Conservation (phyloP, 35 echinoderm and acorn worm species). For the Eucidaris tribuloides region DNA sequence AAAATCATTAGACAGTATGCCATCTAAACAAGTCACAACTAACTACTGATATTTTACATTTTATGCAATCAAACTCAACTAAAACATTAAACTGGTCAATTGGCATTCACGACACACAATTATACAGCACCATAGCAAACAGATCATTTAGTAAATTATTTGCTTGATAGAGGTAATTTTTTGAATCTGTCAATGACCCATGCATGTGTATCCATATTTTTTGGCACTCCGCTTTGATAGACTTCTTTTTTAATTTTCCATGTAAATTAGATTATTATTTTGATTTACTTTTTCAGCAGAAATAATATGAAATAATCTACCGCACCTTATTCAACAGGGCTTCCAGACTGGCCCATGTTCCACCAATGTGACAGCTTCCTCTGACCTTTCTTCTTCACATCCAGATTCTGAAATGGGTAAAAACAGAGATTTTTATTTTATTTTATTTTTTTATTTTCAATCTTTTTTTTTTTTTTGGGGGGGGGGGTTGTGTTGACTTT, state of each 20-base stretch:
- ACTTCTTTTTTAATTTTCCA: background rate
- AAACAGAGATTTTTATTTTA: background rate
- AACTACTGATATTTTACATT: too few species aligned
- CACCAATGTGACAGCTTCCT: constrained; percentile 58
- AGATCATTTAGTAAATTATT: background rate
- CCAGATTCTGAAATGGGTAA: constrained; percentile 53
- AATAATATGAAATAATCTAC: background rate
- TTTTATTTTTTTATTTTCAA: background rate
- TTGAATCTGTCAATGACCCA: background rate
- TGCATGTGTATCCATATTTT: too few species aligned
- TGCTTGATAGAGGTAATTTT: background rate
- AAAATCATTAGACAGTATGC: too few species aligned
- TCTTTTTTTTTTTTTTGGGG: background rate
- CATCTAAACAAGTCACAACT: too few species aligned
- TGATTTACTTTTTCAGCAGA: background rate
- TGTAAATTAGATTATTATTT: background rate
- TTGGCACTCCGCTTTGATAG: too few species aligned
- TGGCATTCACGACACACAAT: too few species aligned
- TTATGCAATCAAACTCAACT: too few species aligned
- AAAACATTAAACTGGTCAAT: too few species aligned
- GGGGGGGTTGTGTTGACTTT: background rate
- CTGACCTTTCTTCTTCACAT: constrained; percentile 83
- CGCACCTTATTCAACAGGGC: constrained; percentile 77
- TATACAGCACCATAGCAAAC: too few species aligned
- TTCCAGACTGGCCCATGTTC: constrained; percentile 62